Conservation (phyloP, 2,113 vertebrate species). For the Alligator sinensis region DNA sequence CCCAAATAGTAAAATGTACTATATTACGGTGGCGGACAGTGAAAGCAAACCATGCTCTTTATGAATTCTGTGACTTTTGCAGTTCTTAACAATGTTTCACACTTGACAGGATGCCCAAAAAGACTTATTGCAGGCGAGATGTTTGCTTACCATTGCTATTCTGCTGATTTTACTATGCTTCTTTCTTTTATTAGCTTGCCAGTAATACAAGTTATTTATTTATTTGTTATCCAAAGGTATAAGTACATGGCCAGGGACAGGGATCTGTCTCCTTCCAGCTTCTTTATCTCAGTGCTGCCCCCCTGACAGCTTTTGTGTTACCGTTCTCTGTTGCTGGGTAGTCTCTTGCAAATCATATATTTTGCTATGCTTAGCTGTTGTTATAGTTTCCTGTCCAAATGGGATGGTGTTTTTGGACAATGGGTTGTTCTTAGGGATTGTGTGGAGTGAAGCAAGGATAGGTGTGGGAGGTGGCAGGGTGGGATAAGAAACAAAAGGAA, state of each 20-base stretch:
- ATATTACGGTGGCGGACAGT: not conserved
- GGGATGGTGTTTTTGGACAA: not conserved
- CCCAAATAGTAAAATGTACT: not conserved
- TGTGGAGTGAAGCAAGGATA: not conserved
- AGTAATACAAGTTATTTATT: conserved; percentile 5
- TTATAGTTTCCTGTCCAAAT: not conserved
- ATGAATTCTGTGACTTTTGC: not conserved
- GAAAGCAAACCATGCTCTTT: not conserved
- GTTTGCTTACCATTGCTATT: not conserved
- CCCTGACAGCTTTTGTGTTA: not conserved
- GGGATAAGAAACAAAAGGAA: not conserved
- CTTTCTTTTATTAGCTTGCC: conserved; percentile 31
- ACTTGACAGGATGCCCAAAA: not conserved
- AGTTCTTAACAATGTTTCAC: not conserved
- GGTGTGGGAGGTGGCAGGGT: not conserved
- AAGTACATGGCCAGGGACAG: conserved; percentile 23
- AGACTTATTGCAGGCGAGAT: not conserved
- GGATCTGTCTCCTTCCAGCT: rapidly evolving
- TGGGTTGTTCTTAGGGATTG: not conserved
- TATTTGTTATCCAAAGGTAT: conserved; percentile 47
- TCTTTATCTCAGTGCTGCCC: not conserved
- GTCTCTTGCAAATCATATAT: not conserved
- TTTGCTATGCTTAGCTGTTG: not conserved
- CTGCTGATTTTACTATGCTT: not conserved
- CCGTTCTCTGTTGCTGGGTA: not conserved